Evolutionary conservation across 2,888 invertebrate species (phyloP).

Genomic region (Psylliodes chrysocephalus): DNA sequence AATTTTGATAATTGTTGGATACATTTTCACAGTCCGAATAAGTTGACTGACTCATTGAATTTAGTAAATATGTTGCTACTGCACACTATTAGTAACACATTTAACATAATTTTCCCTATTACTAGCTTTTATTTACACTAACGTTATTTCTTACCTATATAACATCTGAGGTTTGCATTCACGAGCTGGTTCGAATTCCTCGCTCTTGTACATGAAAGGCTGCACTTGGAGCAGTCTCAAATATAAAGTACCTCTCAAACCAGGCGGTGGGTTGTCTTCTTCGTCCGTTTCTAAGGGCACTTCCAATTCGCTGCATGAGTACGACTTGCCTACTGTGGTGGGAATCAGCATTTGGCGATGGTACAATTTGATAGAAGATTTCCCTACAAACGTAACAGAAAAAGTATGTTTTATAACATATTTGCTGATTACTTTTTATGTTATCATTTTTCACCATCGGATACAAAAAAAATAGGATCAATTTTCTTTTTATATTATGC

Average conservation of each 20-base stretch:
- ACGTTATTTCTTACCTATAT: neutral
- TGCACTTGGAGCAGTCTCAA: constrained; percentile 69
- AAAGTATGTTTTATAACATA: neutral
- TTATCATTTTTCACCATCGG: no score
- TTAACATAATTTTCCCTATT: no score
- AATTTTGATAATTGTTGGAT: no score
- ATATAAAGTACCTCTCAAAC: constrained; percentile 57
- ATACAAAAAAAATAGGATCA: no score
- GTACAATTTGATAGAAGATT: constrained; percentile 56
- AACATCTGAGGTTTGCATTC: constrained; percentile 70
- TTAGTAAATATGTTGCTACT: no score
- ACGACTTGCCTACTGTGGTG: constrained; percentile 89
- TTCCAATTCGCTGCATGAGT: constrained; percentile 78
- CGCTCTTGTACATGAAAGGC: constrained; percentile 88
- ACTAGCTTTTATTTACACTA: no score
- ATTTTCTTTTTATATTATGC: no score
- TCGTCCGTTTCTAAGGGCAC: constrained; percentile 69
- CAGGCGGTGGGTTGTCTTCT: constrained; percentile 57
- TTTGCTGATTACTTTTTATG: no score
- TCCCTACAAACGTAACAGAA: constrained; percentile 48
- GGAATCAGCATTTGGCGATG: constrained; percentile 76
- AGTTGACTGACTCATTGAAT: no score
- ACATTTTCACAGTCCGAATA: no score
- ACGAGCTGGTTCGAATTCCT: constrained; percentile 75
- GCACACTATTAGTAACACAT: no score